Evolutionary conservation across 1,140 invertebrate species (phyloP).

Genomic region (Drosophila guanche): DNA sequence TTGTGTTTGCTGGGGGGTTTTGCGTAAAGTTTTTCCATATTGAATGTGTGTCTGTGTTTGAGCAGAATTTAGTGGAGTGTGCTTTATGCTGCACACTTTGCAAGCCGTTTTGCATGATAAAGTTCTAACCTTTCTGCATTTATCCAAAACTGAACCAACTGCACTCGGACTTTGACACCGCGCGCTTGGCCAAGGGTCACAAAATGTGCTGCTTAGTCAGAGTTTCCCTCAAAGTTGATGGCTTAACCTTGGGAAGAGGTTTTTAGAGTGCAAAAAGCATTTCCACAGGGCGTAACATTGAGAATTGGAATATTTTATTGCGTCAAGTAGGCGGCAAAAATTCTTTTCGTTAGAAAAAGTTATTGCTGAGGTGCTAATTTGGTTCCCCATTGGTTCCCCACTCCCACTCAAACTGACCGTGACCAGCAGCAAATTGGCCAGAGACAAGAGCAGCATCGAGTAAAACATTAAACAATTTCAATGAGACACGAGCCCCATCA

Average conservation of each 20-base stretch:
- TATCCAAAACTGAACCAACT: conserved; percentile 1
- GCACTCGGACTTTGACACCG: conserved; percentile 20
- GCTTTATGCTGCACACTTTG: conserved; percentile 23
- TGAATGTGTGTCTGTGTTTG: conserved; percentile 7
- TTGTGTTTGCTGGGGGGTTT: conserved; percentile 21
- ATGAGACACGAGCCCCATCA: conserved; percentile 77
- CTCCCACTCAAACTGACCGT: conserved; percentile 60
- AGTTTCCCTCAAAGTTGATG: conserved; percentile 29
- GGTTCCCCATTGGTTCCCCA: conserved; percentile 25
- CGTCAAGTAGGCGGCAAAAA: no score
- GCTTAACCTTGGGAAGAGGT: conserved; percentile 31
- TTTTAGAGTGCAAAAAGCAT: background rate
- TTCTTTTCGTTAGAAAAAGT: background rate
- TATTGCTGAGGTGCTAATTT: conserved; percentile 34
- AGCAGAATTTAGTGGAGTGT: conserved; percentile 3
- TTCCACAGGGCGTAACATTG: background rate
- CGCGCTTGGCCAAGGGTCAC: conserved; percentile 3
- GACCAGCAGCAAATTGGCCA: conserved; percentile 70
- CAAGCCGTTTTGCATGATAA: conserved; percentile 29
- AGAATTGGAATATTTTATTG: no score
- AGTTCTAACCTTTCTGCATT: conserved; percentile 9
- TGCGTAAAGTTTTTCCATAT: conserved; percentile 21
- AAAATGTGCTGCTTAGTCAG: conserved; percentile 9
- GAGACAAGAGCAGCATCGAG: conserved; percentile 11
- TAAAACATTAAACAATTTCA: conserved; percentile 75